phyloP scores from a whole-genome alignment of 23 tunicate species.

The Trididemnum clinides region DNA sequence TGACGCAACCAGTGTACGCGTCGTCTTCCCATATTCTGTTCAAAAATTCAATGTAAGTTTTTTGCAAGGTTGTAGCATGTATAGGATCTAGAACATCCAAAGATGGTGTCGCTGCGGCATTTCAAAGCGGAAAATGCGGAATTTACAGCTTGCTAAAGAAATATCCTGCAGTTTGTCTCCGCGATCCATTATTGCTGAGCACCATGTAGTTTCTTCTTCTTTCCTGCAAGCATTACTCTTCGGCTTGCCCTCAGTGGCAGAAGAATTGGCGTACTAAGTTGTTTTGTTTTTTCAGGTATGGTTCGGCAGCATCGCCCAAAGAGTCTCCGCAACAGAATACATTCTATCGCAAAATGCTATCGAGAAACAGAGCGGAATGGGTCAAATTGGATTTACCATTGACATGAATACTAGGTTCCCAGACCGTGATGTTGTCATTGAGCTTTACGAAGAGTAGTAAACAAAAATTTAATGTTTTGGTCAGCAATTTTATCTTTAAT shows the following conservation, averaged over 20 bases:
- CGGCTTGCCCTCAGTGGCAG: too few species aligned
- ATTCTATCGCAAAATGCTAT: slow-evolving; percentile 64
- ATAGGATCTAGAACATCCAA: too few species aligned
- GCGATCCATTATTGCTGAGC: too few species aligned
- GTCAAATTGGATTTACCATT: slow-evolving; percentile 59
- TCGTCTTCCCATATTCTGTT: slow-evolving; percentile 71
- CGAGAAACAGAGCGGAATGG: slow-evolving; percentile 59
- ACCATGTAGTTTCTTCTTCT: too few species aligned
- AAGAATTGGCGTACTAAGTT: too few species aligned
- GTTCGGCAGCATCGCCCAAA: slow-evolving; percentile 44
- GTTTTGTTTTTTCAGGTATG: slow-evolving; percentile 61
- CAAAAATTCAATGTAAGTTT: slow-evolving; percentile 63
- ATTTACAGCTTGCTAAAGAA: too few species aligned
- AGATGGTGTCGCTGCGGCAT: too few species aligned
- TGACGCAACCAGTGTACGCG: slow-evolving; percentile 53
- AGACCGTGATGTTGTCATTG: slow-evolving; percentile 41
- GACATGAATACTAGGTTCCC: slow-evolving; percentile 73
- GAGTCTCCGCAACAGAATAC: slow-evolving; percentile 13
- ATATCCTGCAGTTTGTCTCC: too few species aligned
- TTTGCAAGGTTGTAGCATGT: too few species aligned
- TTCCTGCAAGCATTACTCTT: too few species aligned
- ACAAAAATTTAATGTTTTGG: not conserved
- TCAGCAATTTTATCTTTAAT: not conserved
- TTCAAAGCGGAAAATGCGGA: too few species aligned
- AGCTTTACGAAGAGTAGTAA: not conserved